Conservation (phyloP, 2,113 vertebrate genomes). For the Anser cygnoides region DNA sequence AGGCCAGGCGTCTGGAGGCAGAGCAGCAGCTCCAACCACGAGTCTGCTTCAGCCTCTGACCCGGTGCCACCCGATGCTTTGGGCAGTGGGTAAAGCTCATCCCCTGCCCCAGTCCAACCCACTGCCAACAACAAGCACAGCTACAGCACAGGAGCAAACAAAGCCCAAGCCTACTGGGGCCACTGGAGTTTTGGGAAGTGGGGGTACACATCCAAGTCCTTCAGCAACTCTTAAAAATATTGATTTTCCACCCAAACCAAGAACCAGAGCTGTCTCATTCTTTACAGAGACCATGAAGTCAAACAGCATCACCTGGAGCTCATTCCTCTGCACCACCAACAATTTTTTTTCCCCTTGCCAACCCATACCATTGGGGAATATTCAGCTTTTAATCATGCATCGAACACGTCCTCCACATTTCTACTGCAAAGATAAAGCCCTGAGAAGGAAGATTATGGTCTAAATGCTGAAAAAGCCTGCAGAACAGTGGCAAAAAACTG, state of each 20-base stretch:
- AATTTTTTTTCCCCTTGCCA: no score
- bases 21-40: not conserved
- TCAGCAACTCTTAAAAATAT: not conserved
- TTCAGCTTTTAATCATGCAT: not conserved
- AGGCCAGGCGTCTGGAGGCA: fast-evolving
- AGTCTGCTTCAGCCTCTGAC: not conserved
- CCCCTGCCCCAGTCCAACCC: not conserved
- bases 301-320: not conserved
- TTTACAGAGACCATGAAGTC: fast-evolving
- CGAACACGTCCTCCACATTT: not conserved
- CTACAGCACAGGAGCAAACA: not conserved
- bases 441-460: not conserved
- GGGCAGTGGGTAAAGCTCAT: not conserved
- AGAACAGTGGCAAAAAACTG: not conserved
- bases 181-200: not conserved
- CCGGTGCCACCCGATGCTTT: fast-evolving
- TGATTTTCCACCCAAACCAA: not conserved
- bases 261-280: not conserved
- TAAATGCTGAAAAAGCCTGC: not conserved
- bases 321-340: not conserved
- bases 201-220: fast-evolving
- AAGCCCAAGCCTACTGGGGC: fast-evolving
- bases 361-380: fast-evolving
- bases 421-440: not conserved
- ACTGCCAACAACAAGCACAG: fast-evolving